Percentiles rank a stretch among this genome's conserved stretches.
phyloP scores from a whole-genome alignment of 2,113 vertebrate species.

The Xyliphius kryptos region DNA sequence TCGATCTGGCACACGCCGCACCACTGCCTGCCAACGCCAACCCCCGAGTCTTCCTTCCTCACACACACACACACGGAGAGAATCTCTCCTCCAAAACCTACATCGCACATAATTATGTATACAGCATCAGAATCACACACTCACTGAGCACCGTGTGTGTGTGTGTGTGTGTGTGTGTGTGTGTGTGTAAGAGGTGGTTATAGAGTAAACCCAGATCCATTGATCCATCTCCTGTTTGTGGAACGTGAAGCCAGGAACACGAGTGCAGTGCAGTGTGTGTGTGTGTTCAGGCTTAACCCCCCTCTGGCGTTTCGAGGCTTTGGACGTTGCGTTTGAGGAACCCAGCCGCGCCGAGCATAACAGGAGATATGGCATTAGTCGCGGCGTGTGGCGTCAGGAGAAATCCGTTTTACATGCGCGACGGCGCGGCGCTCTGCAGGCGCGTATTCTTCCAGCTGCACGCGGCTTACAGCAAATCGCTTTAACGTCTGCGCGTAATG shows the following conservation, averaged over 20 bases:
- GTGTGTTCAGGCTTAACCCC: constrained; percentile 24
- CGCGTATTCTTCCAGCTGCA: constrained; percentile 10
- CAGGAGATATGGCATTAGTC: constrained; percentile 39
- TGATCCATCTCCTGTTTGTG: constrained; percentile 58
- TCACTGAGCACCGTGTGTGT: constrained; percentile 22
- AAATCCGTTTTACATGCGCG: constrained; percentile 29
- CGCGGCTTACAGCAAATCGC: constrained; percentile 19
- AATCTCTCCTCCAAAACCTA: neutral
- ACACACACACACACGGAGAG: constrained; percentile 41
- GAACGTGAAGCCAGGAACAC: constrained; percentile 58
- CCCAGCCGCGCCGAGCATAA: constrained; percentile 22
- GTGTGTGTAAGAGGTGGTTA: constrained; percentile 51
- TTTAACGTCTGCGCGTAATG: constrained; percentile 26
- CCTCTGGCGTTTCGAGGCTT: constrained; percentile 18
- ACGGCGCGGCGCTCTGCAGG: constrained; percentile 1
- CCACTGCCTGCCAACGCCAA: constrained; percentile 36
- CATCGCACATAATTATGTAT: constrained; percentile 23
- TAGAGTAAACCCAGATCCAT: constrained; percentile 61
- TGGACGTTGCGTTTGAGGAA: constrained; percentile 13
- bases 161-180: no score
- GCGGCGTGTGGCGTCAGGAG: constrained; percentile 19
- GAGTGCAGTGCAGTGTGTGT: constrained; percentile 49
- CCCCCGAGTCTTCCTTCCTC: constrained; percentile 23
- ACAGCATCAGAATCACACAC: constrained; percentile 38
- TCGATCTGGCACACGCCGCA: constrained; percentile 56